phyloP scores from a whole-genome alignment of 2,888 invertebrate genomes.

The Helobdella robusta region DNA sequence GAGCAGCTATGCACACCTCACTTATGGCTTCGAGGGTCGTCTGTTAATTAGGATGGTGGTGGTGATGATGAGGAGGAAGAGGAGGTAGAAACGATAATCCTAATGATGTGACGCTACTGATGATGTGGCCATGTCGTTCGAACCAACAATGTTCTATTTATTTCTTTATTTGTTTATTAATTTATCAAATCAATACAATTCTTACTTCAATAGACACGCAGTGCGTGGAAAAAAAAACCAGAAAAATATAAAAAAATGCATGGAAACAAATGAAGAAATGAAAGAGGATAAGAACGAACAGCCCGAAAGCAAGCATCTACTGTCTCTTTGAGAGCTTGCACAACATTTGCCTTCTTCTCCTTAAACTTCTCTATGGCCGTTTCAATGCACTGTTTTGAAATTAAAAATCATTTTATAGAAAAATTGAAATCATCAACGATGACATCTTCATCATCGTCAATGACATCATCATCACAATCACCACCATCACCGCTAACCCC shows the following conservation, averaged over 20 bases:
- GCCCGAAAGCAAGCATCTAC: conserved; percentile 74
- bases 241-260: too few relatives aligned
- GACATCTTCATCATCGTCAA: not conserved
- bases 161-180: too few relatives aligned
- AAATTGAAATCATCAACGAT: too few relatives aligned
- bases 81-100: not conserved
- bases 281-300: conserved; percentile 33
- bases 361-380: conserved; percentile 87
- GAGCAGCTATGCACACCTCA: conserved; percentile 73
- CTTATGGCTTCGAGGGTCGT: conserved; percentile 55
- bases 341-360: conserved; percentile 87
- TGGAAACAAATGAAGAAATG: not conserved
- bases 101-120: not conserved
- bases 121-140: not conserved
- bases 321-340: conserved; percentile 73
- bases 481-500: conserved; percentile 35
- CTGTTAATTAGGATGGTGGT: conserved; percentile 50
- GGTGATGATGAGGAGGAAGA: not conserved
- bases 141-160: too few relatives aligned
- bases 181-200: too few relatives aligned
- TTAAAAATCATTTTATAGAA: too few relatives aligned
- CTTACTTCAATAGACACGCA: not conserved
- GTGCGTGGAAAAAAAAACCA: not conserved
- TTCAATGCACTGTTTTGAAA: conserved; percentile 50
- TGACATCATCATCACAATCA: conserved; percentile 2